Base-by-base conservation (phyloP, 2,888 invertebrate species). In the Oeneis ivallda region DNA sequence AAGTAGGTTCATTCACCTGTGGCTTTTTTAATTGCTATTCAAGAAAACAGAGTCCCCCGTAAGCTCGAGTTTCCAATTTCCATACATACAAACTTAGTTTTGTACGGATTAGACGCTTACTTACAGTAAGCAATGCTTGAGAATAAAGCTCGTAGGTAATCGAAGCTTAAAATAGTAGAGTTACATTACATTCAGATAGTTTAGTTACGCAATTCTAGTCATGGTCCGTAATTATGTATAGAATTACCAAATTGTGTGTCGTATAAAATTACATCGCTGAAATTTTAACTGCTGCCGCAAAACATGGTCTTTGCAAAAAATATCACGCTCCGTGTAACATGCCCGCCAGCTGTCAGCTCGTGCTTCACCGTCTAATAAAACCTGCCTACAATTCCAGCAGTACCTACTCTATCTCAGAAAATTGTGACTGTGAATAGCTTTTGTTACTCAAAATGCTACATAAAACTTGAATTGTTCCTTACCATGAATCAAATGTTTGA, bases 251-350 rank as follows among this genome's bases (percentile, higher is more conserved):
- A 49, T 69, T 71, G n/a, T n/a, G n/a, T n/a, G n/a, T n/a, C n/a
- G 78, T 80, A 77, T 87, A 79, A 74, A 73, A 80, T 90, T 83
- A 82, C 85, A 76, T 79, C 76, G 75, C 84, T 89, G 88, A 89
- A 89, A 88, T 84, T 81, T 76, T 84, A 85, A 84, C 81, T 75
- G 75, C 77, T 77, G 70, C 69, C 80, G 79, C 81, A 79, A 82
- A 83, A 83, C 83, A 82, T 79, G 79, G 78, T 76, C 75, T 72
- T 72, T 77, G 80, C 83, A 91, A 91, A 91, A 91, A 91, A 86
- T 76, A 78, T 85, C 83, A 90, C 87, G 91, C 85, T 87, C 80
- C 85, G 82, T 72, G 78, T 78, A 83, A 77, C 88, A 85, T 82
- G 85, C 79, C 73, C 75, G 74, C 80, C 89, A 87, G 86, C 88